Evolutionary conservation across 2,797 vertebrate species (phyloP), one percentile per base, ranked within the genome.

Genomic region (Mycteria americana): DNA sequence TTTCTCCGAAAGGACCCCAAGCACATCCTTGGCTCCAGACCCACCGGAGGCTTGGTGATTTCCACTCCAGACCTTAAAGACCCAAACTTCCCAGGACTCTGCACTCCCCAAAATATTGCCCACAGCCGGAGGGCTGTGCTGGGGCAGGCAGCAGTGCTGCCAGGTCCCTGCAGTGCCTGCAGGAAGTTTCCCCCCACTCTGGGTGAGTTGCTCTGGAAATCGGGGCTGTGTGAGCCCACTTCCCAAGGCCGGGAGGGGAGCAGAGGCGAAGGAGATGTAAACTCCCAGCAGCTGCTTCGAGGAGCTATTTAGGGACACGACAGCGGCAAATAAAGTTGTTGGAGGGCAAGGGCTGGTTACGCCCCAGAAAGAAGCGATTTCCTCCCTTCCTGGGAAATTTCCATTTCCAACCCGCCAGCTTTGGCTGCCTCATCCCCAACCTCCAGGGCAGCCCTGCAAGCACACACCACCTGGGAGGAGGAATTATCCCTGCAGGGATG

Each of bases 381-480:
- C 83, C 75, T 91, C 63, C 63, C 53, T 91, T 74, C 85, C 54
- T 83, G 84, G 86, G 80, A 84, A 94, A 92, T 85, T 96, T 94
- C 88, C 82, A 84, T 86, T 79, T 78, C 57, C 77, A 92, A 22
- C 70, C 30, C 5, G 2, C 50, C 9, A 45, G 68, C 69, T 94
- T 53, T 63, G 59, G 46, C 60, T 94, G 82, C 69, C 65, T 94
- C 41, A 68, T 81, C 19, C 59, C 51, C 48, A 65, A 11, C 27
- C 33, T 84, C 35, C 3, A 10, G 91, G 57, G 53, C 81, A 82
- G 68, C 46, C 76, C 62, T 18, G 64, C 43, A 41, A 67, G 45
- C 59, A 60, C 57, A 14, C 1, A 0, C 14, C 46, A 5, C 45
- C 19, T 3, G 6, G 67, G 72, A 33, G 41, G 27, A 83, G 57